These are phyloP conservation scores for Neofelis nebulosa DNA, from an alignment of 2,113 vertebrate species.

Conservation along the genomic window DNA sequence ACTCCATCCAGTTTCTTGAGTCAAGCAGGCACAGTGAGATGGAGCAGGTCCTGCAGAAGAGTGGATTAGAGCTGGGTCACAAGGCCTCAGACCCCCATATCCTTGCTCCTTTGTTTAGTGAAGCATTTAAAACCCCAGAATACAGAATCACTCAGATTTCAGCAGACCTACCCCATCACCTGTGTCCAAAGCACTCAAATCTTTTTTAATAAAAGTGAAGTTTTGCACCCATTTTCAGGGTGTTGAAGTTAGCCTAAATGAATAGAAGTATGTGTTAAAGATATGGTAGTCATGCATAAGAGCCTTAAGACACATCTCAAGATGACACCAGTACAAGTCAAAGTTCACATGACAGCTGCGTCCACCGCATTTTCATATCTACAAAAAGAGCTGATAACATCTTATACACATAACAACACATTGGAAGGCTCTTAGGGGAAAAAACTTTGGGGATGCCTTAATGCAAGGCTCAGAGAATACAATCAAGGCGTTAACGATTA, in stretches of 20 bases:
- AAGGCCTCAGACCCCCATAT: neutral
- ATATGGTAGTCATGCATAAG: neutral
- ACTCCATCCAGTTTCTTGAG: neutral
- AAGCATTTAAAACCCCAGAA: neutral
- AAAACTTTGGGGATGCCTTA: neutral
- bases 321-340: fast-evolving
- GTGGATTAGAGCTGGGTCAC: neutral
- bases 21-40: neutral
- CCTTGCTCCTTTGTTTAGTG: neutral
- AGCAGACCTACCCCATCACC: neutral
- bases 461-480: neutral
- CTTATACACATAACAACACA: neutral
- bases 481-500: neutral
- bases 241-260: neutral
- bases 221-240: neutral
- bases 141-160: neutral
- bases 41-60: neutral
- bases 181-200: neutral
- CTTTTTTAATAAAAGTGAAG: slow-evolving; percentile 13
- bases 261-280: neutral
- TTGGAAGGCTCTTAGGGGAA: neutral
- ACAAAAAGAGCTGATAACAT: neutral
- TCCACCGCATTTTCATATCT: neutral
- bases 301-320: neutral
- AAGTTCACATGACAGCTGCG: neutral